These are phyloP conservation scores for Dendrolimus kikuchii DNA, from an alignment of 1,140 invertebrate genomes.

Conservation along the genomic window DNA sequence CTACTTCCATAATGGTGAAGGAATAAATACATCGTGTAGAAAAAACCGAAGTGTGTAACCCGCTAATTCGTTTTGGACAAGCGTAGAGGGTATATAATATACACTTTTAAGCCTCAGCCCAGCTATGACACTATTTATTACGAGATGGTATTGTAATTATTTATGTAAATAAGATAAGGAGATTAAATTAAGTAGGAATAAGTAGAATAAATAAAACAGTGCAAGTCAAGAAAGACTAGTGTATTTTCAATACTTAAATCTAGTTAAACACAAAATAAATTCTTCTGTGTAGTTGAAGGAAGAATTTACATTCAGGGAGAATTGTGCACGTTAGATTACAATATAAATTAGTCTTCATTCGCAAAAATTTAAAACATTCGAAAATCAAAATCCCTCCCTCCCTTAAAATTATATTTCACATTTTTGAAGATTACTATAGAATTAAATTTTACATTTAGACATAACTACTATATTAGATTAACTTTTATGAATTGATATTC, in stretches of 20 bases:
- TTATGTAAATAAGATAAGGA: too few species aligned
- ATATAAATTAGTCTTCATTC: constrained; percentile 8
- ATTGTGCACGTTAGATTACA: constrained; percentile 29
- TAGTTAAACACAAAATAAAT: constrained; percentile 23
- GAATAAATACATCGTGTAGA: too few species aligned
- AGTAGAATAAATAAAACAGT: constrained; percentile 5
- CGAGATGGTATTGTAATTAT: too few species aligned
- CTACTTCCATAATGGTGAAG: too few species aligned
- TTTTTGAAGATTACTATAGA: constrained; percentile 10
- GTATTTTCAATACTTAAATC: constrained; percentile 36
- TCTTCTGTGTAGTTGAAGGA: constrained; percentile 30
- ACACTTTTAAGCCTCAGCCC: too few species aligned
- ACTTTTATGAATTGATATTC: constrained; percentile 12
- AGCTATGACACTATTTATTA: too few species aligned
- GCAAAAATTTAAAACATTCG: background rate
- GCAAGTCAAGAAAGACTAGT: constrained; percentile 32
- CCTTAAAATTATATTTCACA: constrained; percentile 1
- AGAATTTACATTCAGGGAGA: constrained; percentile 21
- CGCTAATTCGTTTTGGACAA: too few species aligned
- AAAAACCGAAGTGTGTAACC: too few species aligned
- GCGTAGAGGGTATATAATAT: too few species aligned
- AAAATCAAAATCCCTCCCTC: too few species aligned
- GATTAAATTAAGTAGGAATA: too few species aligned
- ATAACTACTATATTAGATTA: background rate
- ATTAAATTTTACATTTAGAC: background rate